Base-by-base conservation (phyloP, 2,888 invertebrate genomes). In the Horisme vitalbata region DNA sequence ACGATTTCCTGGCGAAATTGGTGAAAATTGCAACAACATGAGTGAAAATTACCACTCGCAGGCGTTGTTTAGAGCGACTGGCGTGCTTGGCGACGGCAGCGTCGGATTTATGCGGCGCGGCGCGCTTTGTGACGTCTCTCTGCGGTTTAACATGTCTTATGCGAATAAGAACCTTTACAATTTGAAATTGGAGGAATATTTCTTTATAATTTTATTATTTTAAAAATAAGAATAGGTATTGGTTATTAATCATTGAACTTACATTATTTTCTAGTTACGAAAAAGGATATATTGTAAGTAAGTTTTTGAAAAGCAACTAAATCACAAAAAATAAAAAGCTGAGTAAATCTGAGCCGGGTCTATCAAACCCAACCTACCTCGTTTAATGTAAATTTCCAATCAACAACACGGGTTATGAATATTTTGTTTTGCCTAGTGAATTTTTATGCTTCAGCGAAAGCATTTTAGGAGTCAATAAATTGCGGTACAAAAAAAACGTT, bases 1-100 rank as follows among this genome's bases (percentile, higher is more conserved):
- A 73, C 79, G 80, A 84, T 84, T 83, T 83, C 75, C 69, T 63
- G 61, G 68, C 75, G 74, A 82, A 86, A 86, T 85, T 86, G 82
- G 78, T 79, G 84, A 85, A 86, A 87, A 88, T 87, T 86, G 82
- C 84, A 85, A 82, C 83, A 84, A 84, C 82, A 83, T 75, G 70
- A 77, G 79, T 71, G 83, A 83, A 85, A 87, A 88, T 88, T 84
- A 85, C 83, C 75, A 83, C 76, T 82, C 63, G 75, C 73, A 75
- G 72, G 75, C 77, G 78, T 83, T 86, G 84, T 87, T 85, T 83
- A 76, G 78, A 72, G 67, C 66, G 45, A 65, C 66, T 58, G 59
- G 48, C 54, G 53, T 57, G 36, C 52, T 49, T 47, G 54, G 57
- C 43, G 55, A 65, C 57, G 55, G 62, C 39, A 51, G 27, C 51